A percentile compares a stretch with the other conserved stretches of the same genome.
phyloP scores from a whole-genome alignment of 2,888 invertebrate genomes.

The Eudemis profundana region DNA sequence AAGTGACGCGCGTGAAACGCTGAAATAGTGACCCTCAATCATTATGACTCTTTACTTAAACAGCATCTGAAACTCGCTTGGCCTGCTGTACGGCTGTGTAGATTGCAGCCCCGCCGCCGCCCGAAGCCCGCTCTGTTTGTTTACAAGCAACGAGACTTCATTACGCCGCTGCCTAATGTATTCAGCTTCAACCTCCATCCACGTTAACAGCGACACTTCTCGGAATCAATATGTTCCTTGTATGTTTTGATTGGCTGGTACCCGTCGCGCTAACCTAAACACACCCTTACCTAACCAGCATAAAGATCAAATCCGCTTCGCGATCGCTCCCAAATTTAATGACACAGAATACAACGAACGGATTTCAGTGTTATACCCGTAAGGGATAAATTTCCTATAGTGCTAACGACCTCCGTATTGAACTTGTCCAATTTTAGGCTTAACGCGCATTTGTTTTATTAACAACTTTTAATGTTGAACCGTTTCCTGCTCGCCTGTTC shows the following conservation, averaged over 20 bases:
- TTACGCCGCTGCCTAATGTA: conserved; percentile 85
- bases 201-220: conserved; percentile 86
- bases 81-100: conserved; percentile 30
- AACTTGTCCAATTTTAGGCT: conserved; percentile 85
- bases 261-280: conserved; percentile 61
- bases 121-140: conserved; percentile 73
- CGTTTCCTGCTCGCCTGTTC: conserved; percentile 76
- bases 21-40: no score
- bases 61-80: no score
- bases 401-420: conserved; percentile 84
- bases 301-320: conserved; percentile 70
- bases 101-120: conserved; percentile 49
- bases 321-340: conserved; percentile 69
- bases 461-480: conserved; percentile 78
- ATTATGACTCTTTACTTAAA: no score
- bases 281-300: conserved; percentile 62
- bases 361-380: conserved; percentile 84
- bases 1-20: no score
- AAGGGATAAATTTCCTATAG: conserved; percentile 82
- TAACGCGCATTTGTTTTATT: conserved; percentile 83
- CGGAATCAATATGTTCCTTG: conserved; percentile 86
- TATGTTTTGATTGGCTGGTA: conserved; percentile 84
- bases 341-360: conserved; percentile 83
- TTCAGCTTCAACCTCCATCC: conserved; percentile 84
- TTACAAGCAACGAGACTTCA: conserved; percentile 85